Base-by-base conservation (phyloP, 2,797 vertebrate species). In the Dendrocincla tyrannina region DNA sequence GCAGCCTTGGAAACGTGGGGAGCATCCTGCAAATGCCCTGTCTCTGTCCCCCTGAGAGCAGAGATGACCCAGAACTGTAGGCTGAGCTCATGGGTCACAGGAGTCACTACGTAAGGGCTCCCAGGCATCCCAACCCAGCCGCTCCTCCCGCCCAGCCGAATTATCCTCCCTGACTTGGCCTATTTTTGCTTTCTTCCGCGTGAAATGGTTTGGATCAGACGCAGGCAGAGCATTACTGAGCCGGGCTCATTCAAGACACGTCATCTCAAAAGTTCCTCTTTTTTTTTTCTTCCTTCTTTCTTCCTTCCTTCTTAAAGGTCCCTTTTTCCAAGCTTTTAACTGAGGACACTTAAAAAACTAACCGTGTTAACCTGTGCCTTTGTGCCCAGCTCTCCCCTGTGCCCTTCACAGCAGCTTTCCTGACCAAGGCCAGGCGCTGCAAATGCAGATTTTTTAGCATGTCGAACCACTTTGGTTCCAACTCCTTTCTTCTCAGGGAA, bases 171-270 rank as follows among this genome's bases (percentile, higher is more conserved):
- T 46, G 84, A 94, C 94, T 97, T 97, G 95, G 88, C 95, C 93
- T 95, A 89, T 89, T 97, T 97, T 94, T 87, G 63, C 93, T 92
- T 95, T 95, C 93, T 94, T 97, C 93, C 20, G 10, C 88, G 70
- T 92, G 93, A 87, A 89, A 91, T 60, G 60, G 27, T 93, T 85
- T 32, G 72, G 84, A 87, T 93, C 70, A 49, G 86, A 88, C 0
- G 0, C 90, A 82, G 77, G 13, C 83, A 76, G 77, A 86, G 81
- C 83, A 91, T 84, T 91, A 90, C 63, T 5, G 23, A 92, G 86
- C 74, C 23, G 4, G 3, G 66, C 77, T 96, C 79, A 60, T 93
- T 89, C 89, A 67, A 95, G 67, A 89, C 81, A 94, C 27, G 4
- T 91, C 85, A 91, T 63, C 84, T 73, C 76, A 44, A 41, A 91